These are phyloP conservation scores for Antechinus stuartii DNA, from an alignment of 2,113 vertebrate species.

Conservation along the genomic window DNA sequence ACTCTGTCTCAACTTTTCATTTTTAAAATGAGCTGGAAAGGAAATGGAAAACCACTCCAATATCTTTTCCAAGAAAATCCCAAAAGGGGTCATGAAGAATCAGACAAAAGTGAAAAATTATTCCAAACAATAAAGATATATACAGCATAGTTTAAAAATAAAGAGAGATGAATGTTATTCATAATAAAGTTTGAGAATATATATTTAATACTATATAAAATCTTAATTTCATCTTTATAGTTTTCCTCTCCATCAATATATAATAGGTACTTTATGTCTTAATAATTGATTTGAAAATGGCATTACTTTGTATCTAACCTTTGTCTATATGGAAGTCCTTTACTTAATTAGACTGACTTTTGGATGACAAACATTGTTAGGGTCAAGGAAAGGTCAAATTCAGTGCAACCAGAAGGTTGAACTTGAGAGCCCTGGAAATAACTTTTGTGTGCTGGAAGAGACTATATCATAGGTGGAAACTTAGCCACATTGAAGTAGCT, in stretches of 20 bases:
- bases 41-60: background rate
- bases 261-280: background rate
- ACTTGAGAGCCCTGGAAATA: too few species aligned
- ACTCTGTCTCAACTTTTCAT: background rate
- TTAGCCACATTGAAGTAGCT: too few species aligned
- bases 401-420: too few species aligned
- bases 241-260: background rate
- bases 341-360: background rate
- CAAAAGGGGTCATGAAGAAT: background rate
- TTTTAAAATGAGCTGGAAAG: background rate
- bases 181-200: background rate
- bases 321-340: background rate
- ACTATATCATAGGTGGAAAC: too few species aligned
- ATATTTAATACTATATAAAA: background rate
- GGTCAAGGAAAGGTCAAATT: too few species aligned
- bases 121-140: background rate
- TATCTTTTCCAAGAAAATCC: background rate
- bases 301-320: background rate
- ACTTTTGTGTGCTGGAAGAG: too few species aligned
- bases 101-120: background rate
- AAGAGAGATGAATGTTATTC: background rate
- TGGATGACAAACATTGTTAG: background rate
- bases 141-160: background rate
- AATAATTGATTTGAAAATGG: background rate
- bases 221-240: background rate